Conservation (phyloP, 1,140 invertebrate species). For the Leguminivora glycinivorella region DNA sequence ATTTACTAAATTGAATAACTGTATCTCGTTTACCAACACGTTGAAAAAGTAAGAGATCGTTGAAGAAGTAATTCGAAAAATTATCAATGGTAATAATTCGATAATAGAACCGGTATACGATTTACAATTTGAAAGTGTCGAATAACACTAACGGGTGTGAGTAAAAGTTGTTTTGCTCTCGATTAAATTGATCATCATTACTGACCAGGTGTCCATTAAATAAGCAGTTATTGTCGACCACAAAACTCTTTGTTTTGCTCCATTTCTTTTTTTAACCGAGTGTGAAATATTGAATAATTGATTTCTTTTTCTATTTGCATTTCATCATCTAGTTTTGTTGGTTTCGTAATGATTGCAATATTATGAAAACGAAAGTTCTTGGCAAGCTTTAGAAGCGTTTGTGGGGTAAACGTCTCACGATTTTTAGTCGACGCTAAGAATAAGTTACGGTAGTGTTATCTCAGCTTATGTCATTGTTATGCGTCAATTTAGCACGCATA, state of each 20-base stretch:
- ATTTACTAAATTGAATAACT: no score
- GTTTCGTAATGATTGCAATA: slow-evolving; percentile 13
- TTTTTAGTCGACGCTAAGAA: neutral
- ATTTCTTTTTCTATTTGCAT: slow-evolving; percentile 27
- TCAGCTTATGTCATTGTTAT: neutral
- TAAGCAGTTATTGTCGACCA: neutral
- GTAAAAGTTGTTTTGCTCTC: slow-evolving; percentile 28
- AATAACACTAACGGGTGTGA: slow-evolving; percentile 7
- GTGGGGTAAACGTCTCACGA: neutral
- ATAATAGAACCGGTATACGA: slow-evolving; percentile 6
- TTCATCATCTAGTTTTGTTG: slow-evolving; percentile 15
- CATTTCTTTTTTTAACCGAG: slow-evolving; percentile 12
- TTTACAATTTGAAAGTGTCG: neutral
- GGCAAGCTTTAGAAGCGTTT: slow-evolving; percentile 13
- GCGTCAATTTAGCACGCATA: neutral
- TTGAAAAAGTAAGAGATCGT: neutral
- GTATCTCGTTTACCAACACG: no score
- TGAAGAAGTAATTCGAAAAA: slow-evolving; percentile 10
- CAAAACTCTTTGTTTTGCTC: slow-evolving; percentile 20
- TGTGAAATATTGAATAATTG: slow-evolving; percentile 14
- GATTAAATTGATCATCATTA: slow-evolving; percentile 14
- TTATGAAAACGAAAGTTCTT: slow-evolving; percentile 21
- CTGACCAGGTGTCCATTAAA: slow-evolving; percentile 1
- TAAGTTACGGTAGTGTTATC: neutral
- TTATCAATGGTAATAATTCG: slow-evolving; percentile 2